Conservation (phyloP, 1,140 invertebrate species). For the Nymphalis io region DNA sequence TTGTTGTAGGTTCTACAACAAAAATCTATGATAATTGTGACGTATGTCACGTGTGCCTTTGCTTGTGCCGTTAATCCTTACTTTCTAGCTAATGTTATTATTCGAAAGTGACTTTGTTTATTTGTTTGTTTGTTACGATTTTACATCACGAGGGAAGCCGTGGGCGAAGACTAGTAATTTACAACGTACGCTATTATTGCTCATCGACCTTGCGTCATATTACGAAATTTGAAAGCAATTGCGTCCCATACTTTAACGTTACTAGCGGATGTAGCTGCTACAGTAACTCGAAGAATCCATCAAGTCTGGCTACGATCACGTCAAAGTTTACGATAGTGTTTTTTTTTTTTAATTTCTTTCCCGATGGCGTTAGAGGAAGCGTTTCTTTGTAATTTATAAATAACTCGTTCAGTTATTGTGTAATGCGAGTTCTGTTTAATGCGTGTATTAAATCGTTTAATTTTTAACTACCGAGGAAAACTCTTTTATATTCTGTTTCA, state of each 20-base stretch:
- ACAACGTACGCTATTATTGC: neutral
- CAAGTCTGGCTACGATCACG: slow-evolving; percentile 15
- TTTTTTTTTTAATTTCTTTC: slow-evolving; percentile 10
- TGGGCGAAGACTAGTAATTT: too few relatives aligned
- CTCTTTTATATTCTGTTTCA: neutral
- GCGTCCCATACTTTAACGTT: neutral
- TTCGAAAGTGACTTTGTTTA: too few relatives aligned
- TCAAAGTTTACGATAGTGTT: slow-evolving; percentile 8
- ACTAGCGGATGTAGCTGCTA: neutral
- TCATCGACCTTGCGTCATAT: neutral
- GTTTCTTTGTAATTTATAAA: slow-evolving; percentile 18
- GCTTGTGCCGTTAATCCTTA: too few relatives aligned
- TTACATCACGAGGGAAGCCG: too few relatives aligned
- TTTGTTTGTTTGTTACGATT: too few relatives aligned
- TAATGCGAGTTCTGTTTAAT: slow-evolving; percentile 19
- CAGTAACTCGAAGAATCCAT: neutral
- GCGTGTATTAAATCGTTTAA: neutral
- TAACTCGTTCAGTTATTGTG: slow-evolving; percentile 9
- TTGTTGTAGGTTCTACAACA: too few relatives aligned
- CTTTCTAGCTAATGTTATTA: too few relatives aligned
- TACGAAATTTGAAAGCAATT: neutral
- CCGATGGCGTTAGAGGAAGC: neutral
- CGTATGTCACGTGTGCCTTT: too few relatives aligned
- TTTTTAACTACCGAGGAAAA: neutral
- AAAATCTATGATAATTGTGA: too few relatives aligned